Conservation (phyloP, 2,113 vertebrate species). For the Dissostichus mawsoni region DNA sequence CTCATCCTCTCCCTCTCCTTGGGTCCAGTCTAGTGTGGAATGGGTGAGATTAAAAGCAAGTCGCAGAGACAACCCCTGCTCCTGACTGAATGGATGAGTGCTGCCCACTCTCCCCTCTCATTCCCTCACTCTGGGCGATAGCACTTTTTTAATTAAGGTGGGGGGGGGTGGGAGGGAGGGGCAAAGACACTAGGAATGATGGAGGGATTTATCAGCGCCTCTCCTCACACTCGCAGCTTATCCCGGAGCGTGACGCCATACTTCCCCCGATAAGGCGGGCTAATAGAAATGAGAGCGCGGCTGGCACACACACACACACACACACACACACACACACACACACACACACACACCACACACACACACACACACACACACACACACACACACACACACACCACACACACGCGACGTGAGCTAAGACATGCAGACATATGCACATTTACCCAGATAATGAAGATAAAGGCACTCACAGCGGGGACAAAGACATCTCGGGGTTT, state of each 20-base stretch:
- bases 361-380: neutral
- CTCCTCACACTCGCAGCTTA: slow-evolving; percentile 76
- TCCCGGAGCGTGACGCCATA: slow-evolving; percentile 73
- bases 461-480: slow-evolving; percentile 49
- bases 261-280: slow-evolving; percentile 76
- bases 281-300: slow-evolving; percentile 77
- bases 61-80: slow-evolving; percentile 53
- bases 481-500: slow-evolving; percentile 47
- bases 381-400: too few species aligned
- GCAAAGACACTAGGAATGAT: slow-evolving; percentile 67
- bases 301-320: slow-evolving; percentile 22
- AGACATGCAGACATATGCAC: slow-evolving; percentile 76
- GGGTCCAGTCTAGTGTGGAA: slow-evolving; percentile 61
- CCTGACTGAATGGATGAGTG: slow-evolving; percentile 78
- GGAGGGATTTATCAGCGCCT: slow-evolving; percentile 81
- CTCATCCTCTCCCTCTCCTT: slow-evolving; percentile 28
- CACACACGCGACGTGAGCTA: slow-evolving; percentile 28
- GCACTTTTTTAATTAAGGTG: slow-evolving; percentile 85
- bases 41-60: slow-evolving; percentile 73
- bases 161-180: neutral
- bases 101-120: slow-evolving; percentile 70
- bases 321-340: slow-evolving; percentile 30
- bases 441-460: slow-evolving; percentile 71
- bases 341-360: slow-evolving; percentile 38
- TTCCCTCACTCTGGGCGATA: slow-evolving; percentile 81